phyloP scores from a whole-genome alignment of 1,140 invertebrate genomes.

The Cepaea nemoralis region DNA sequence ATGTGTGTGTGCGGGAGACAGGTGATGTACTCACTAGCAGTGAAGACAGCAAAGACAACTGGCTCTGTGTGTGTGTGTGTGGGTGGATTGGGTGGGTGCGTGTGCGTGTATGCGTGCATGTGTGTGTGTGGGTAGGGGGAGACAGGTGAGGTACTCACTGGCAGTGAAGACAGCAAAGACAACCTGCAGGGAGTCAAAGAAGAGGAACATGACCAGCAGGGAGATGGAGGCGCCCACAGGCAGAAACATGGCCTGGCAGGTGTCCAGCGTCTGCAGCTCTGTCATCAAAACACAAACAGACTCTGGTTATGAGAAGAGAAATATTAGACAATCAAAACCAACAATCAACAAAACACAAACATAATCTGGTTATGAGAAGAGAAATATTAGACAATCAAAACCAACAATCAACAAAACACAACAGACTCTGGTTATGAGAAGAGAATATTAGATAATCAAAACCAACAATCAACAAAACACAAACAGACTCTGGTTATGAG shows the following conservation, averaged over 20 bases:
- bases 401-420: no score
- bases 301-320: no score
- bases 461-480: no score
- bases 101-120: conserved; percentile 28
- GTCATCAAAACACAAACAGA: conserved; percentile 48
- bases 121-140: no score
- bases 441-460: no score
- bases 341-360: no score
- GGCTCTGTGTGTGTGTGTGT: conserved; percentile 88
- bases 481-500: no score
- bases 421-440: no score
- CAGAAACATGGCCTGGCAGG: conserved; percentile 95
- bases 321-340: no score
- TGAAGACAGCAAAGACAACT: conserved; percentile 95
- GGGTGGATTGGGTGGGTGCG: not conserved
- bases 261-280: conserved; percentile 93
- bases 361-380: no score
- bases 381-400: no score
- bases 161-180: conserved; percentile 97
- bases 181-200: conserved; percentile 98
- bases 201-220: conserved; percentile 97
- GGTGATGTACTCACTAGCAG: conserved; percentile 89
- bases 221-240: conserved; percentile 95
- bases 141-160: conserved; percentile 83
- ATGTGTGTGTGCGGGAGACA: no score